Conservation (phyloP, 2,113 vertebrate species). For the Zapornia atra region DNA sequence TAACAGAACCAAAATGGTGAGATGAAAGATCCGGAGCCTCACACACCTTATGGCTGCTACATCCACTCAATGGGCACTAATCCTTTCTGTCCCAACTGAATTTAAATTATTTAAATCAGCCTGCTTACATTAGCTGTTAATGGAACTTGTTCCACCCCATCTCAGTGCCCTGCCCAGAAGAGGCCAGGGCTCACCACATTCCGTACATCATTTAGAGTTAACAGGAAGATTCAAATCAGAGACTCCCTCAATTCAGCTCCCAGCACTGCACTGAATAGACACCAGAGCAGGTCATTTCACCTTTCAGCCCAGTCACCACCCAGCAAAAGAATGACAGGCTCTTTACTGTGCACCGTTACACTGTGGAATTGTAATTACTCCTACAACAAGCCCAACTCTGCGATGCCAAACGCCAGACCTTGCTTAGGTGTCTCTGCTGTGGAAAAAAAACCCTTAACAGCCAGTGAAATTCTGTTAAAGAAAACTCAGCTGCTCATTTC, state of each 20-base stretch:
- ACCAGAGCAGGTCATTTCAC: not conserved
- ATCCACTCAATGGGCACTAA: not conserved
- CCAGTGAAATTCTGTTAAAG: not conserved
- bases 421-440: not conserved
- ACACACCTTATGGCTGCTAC: not conserved
- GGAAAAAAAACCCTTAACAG: not conserved
- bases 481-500: not conserved
- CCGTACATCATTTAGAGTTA: not conserved
- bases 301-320: not conserved
- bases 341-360: not conserved
- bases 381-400: not conserved
- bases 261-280: not conserved
- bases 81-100: not conserved
- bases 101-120: slow-evolving; percentile 24
- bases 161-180: not conserved
- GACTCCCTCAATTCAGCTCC: not conserved
- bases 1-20: not conserved
- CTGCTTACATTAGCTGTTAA: not conserved
- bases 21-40: not conserved
- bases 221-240: not conserved
- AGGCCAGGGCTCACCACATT: not conserved
- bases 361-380: not conserved
- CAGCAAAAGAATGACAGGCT: not conserved
- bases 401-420: not conserved
- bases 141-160: not conserved